Evolutionary conservation across 2,888 invertebrate genomes (phyloP).

Genomic region (Teinopalpus imperialis): DNA sequence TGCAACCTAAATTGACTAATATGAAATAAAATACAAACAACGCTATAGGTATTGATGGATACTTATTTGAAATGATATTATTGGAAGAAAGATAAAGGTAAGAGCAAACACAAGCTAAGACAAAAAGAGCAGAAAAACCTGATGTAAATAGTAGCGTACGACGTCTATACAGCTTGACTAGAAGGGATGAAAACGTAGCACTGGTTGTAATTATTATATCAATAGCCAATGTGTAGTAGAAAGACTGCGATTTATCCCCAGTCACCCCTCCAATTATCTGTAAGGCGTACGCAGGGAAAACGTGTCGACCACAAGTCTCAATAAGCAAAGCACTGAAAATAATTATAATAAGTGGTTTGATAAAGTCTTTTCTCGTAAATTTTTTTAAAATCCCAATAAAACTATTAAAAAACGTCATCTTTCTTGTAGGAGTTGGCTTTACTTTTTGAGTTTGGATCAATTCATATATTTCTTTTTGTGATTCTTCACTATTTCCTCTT

Average conservation of each 20-base stretch:
- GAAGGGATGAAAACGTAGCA: conserved; percentile 43
- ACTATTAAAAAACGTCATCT: conserved; percentile 26
- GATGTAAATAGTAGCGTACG: conserved; percentile 50
- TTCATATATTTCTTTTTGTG: conserved; percentile 42
- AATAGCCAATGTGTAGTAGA: conserved; percentile 49
- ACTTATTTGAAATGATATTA: conserved; percentile 37
- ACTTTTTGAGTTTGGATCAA: conserved; percentile 47
- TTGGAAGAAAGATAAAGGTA: conserved; percentile 44
- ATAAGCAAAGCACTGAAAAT: conserved; percentile 41
- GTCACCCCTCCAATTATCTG: conserved; percentile 52
- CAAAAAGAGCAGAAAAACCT: conserved; percentile 43
- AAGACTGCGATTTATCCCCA: conserved; percentile 41
- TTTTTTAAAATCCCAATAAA: conserved; percentile 39
- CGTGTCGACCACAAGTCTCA: conserved; percentile 53
- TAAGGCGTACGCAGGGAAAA: conserved; percentile 55
- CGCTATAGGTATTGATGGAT: conserved; percentile 42
- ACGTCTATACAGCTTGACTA: conserved; percentile 51
- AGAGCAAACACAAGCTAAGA: conserved; percentile 41
- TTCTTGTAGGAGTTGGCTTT: conserved; percentile 24
- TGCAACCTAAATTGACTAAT: conserved; percentile 56
- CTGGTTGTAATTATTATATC: conserved; percentile 51
- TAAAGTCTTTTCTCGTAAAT: conserved; percentile 50
- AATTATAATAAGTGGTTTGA: conserved; percentile 48
- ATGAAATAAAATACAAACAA: conserved; percentile 51
- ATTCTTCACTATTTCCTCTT: conserved; percentile 53